Evolutionary conservation across 2,888 invertebrate species (phyloP).

Genomic region (Rhagium mordax): DNA sequence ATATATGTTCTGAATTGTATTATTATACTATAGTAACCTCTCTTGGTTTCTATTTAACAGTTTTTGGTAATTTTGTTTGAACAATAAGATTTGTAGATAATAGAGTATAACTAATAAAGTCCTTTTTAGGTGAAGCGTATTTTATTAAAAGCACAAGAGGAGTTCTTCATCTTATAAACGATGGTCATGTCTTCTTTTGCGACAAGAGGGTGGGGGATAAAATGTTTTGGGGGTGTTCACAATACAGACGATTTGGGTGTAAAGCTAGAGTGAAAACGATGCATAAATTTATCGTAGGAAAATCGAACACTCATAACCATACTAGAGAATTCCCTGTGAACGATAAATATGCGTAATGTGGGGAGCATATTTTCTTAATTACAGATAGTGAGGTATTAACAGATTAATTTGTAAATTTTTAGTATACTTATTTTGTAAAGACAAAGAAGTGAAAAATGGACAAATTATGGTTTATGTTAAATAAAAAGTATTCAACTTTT

Average conservation of each 20-base stretch:
- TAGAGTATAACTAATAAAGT: not conserved
- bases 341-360: not conserved
- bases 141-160: slow-evolving; percentile 43
- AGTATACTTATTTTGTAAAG: not conserved
- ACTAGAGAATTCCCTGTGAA: slow-evolving; percentile 16
- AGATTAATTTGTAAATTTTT: no score
- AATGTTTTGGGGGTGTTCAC: slow-evolving; percentile 53
- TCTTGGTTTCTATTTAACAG: no score
- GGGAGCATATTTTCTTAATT: no score
- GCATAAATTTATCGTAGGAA: slow-evolving; percentile 34
- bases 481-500: not conserved
- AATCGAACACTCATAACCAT: slow-evolving; percentile 47
- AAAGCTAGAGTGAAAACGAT: slow-evolving; percentile 50
- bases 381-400: no score
- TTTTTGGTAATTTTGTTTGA: not conserved
- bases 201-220: slow-evolving; percentile 45
- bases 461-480: not conserved
- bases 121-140: slow-evolving; percentile 43
- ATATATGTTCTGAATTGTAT: no score
- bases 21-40: no score
- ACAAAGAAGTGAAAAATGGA: not conserved
- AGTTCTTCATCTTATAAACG: slow-evolving; percentile 42
- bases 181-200: slow-evolving; percentile 46
- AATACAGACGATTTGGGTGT: slow-evolving; percentile 49
- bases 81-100: not conserved